A percentile compares a stretch with the other conserved stretches of the same genome.
Evolutionary conservation across 2,888 invertebrate genomes (phyloP).

Genomic region (Caenorhabditis sinica): DNA sequence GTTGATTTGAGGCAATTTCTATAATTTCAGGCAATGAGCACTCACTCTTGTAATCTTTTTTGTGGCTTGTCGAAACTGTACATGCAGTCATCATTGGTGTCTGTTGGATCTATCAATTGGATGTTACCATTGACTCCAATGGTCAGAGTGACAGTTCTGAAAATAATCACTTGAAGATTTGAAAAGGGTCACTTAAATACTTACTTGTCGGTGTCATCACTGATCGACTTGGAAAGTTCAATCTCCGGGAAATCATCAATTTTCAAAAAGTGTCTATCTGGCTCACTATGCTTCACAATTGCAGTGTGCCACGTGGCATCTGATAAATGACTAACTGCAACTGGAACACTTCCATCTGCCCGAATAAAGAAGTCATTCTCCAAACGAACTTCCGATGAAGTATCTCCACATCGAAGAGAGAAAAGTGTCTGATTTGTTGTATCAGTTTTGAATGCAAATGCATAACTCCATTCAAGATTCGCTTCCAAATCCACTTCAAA

Average conservation of each 20-base stretch:
- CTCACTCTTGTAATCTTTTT: conserved; percentile 61
- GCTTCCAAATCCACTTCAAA: conserved; percentile 64
- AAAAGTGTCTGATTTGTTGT: conserved; percentile 68
- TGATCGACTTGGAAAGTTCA: conserved; percentile 36
- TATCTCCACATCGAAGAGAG: conserved; percentile 48
- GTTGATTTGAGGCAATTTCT: not conserved
- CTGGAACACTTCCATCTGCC: conserved; percentile 42
- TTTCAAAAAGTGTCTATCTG: conserved; percentile 53
- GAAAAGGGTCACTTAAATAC: not conserved
- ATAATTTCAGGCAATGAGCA: not conserved
- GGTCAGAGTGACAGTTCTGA: conserved; percentile 52
- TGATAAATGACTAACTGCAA: conserved; percentile 65
- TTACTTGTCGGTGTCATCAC: conserved; percentile 50
- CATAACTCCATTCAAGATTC: conserved; percentile 65
- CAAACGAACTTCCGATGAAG: conserved; percentile 48
- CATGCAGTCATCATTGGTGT: conserved; percentile 63
- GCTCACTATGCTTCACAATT: conserved; percentile 48
- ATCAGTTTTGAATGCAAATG: conserved; percentile 71
- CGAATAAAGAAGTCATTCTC: conserved; percentile 72
- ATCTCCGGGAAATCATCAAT: conserved; percentile 59
- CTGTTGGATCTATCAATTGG: conserved; percentile 65
- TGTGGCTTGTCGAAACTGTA: conserved; percentile 57
- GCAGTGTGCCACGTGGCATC: conserved; percentile 73
- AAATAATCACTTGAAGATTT: not conserved
- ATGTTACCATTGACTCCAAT: conserved; percentile 57